These are phyloP conservation scores for Sebastes alutus DNA, from an alignment of 2,797 vertebrate species.

Conservation along the genomic window DNA sequence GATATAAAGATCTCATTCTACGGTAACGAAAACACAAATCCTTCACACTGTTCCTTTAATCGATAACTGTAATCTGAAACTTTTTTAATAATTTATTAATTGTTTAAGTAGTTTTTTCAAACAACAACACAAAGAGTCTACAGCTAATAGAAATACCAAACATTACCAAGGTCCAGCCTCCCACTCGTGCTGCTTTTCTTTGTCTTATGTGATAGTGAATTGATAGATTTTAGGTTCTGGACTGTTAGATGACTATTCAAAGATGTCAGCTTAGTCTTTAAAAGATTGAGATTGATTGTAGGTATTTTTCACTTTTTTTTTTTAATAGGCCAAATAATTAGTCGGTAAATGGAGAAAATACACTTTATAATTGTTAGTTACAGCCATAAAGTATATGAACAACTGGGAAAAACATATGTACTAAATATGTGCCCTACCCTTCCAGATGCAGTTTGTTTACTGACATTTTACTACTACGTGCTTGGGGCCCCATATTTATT, in stretches of 20 bases:
- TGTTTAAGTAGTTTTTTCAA: no score
- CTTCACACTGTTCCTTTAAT: not conserved
- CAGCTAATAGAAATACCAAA: not conserved
- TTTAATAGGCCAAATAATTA: not conserved
- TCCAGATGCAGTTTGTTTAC: slow-evolving; percentile 41
- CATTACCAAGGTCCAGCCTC: not conserved
- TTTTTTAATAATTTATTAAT: not conserved
- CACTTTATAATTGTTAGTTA: not conserved
- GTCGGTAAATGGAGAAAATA: not conserved
- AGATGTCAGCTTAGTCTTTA: not conserved
- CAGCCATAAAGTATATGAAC: not conserved
- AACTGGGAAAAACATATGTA: not conserved
- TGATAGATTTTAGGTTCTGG: not conserved
- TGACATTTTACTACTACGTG: not conserved
- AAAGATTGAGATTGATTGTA: no score
- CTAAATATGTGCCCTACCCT: not conserved
- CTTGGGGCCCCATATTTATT: slow-evolving; percentile 15
- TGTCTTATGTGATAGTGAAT: not conserved
- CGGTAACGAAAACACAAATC: no score
- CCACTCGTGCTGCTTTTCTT: not conserved
- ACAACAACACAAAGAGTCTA: not conserved
- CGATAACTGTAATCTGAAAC: not conserved
- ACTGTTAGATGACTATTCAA: not conserved
- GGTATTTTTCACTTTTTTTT: not conserved
- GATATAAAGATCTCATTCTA: no score